These are phyloP conservation scores for Hydropsyche betteni DNA, from an alignment of 2,888 invertebrate genomes.

Conservation along the genomic window DNA sequence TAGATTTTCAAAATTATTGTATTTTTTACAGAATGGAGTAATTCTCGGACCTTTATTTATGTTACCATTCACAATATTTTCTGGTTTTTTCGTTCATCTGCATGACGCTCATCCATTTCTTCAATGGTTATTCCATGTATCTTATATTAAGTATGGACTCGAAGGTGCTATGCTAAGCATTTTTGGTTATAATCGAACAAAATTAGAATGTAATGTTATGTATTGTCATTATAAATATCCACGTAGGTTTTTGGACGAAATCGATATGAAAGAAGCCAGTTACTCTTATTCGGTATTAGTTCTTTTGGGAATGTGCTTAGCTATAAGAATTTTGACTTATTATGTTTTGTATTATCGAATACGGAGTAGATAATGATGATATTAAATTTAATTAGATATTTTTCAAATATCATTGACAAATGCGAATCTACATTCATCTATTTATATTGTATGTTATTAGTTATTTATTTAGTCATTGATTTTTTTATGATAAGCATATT, in stretches of 20 bases:
- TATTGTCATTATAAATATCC: conserved; percentile 82
- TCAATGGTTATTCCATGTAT: conserved; percentile 87
- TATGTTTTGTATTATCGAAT: conserved; percentile 73
- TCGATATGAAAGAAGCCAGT: conserved; percentile 74
- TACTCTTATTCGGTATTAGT: conserved; percentile 74
- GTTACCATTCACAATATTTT: conserved; percentile 89
- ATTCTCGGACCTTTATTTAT: conserved; percentile 89
- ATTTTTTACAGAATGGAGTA: conserved; percentile 77
- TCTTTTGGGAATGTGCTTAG: conserved; percentile 70
- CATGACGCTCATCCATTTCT: conserved; percentile 80
- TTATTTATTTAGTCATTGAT: too few relatives aligned
- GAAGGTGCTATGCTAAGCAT: conserved; percentile 84
- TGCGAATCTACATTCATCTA: conserved; percentile 8
- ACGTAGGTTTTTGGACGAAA: conserved; percentile 75
- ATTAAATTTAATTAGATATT: conserved; percentile 22
- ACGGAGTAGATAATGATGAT: conserved; percentile 60
- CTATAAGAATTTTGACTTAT: conserved; percentile 73
- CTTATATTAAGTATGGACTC: conserved; percentile 89
- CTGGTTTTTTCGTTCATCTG: conserved; percentile 90
- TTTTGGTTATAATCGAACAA: conserved; percentile 81
- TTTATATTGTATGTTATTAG: too few relatives aligned
- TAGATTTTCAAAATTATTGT: conserved; percentile 30
- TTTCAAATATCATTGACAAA: neutral
- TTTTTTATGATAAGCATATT: too few relatives aligned
- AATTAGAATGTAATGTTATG: conserved; percentile 75